phyloP scores from a whole-genome alignment of 2,797 vertebrate genomes.

The Cheracebus regulus region DNA sequence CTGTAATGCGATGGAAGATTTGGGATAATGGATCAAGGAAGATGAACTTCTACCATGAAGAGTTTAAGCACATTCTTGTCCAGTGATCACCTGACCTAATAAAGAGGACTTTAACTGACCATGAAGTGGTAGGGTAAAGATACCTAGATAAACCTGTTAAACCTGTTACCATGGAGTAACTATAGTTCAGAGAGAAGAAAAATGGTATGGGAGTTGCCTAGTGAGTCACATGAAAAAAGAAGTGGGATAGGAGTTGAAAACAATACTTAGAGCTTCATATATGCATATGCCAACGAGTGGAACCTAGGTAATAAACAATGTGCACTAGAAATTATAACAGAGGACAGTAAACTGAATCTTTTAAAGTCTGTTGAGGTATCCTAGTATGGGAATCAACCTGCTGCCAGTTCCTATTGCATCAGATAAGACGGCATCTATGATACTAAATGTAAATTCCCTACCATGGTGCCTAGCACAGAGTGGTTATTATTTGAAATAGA shows the following conservation, averaged over 20 bases:
- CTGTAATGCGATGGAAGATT: not conserved
- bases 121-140: not conserved
- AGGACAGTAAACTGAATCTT: not conserved
- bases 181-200: constrained; percentile 14
- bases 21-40: not conserved
- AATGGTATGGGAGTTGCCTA: not conserved
- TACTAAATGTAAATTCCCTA: not conserved
- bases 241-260: constrained; percentile 3
- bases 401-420: not conserved
- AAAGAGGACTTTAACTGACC: constrained; percentile 8
- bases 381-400: not conserved
- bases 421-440: not conserved
- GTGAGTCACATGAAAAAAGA: constrained; percentile 58
- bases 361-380: not conserved
- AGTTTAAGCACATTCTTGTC: not conserved
- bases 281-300: not conserved
- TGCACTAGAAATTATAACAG: not conserved
- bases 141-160: constrained; percentile 35
- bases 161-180: constrained; percentile 6
- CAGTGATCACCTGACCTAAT: not conserved
- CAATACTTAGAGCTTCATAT: not conserved
- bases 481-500: not conserved
- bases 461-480: not conserved
- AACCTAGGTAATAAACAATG: not conserved
- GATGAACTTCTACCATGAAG: not conserved